Base-by-base conservation (phyloP, 2,888 invertebrate genomes). In the Aphidius colemani region DNA sequence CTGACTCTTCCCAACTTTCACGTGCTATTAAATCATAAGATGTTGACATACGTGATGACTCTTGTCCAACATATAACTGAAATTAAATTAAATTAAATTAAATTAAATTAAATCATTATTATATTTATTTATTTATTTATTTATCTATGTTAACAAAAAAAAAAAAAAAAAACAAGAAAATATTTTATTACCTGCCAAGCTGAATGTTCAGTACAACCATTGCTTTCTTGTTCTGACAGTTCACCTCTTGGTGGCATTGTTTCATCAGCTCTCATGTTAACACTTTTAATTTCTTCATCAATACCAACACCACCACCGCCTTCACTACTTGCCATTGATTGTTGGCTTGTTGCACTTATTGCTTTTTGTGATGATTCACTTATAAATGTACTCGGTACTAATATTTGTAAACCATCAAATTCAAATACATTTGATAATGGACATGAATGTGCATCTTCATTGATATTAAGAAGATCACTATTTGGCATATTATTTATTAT, bases 181-280 rank as follows among this genome's bases (percentile, higher is more conserved):
- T 8, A 13, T 10, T 6, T 44, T 10, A 85, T 85, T 82, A 92
- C 89, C 85, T 90, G 87, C 81, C 88, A 90, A 87, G 92, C 91
- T 3, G 90, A 88, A 11, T 88, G 87, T 72, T 93, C 93, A 77
- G 90, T 90, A 71, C 90, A 90, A 9, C 92, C 93, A 76, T 92
- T 90, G 82, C 93, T 93, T 78, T 94, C 94, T 79, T 93, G 94
- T 11, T 93, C 94, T 10, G 93, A 93, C 50, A 94, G 86, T 82
- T 94, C 94, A 1, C 94, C 94, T 67, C 92, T 87, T 0, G 94
- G 90, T 46, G 94, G 94, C 93, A 94, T 94, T 70, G 90, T 88
- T 81, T 94, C 94, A 76, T 94, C 93, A 0, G 94, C 89, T 72
- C 92, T 88, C 74, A 94, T 93, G 77, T 93, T 91, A 55, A 93